Base-by-base conservation (phyloP, 2,888 invertebrate genomes). In the Mythimna albipuncta region DNA sequence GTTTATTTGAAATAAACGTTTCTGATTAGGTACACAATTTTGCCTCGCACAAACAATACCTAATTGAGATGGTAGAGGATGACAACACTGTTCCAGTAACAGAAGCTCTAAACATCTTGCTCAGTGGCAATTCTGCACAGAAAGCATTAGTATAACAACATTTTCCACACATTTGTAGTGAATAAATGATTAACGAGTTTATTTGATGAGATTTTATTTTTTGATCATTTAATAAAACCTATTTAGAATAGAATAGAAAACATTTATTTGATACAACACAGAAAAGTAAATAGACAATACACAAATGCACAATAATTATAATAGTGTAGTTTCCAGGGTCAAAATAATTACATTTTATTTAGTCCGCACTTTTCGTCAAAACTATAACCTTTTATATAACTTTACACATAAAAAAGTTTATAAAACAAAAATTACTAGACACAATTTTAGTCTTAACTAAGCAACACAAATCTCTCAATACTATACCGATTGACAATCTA, bases 131-230 rank as follows among this genome's bases (percentile, higher is more conserved):
- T 54, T 54, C 21, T 11, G 54, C 54, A 54, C 54, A 21, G 54
- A 21, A 21, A 11, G 54, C 54, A 54, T 54, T 21, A 21, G n/a
- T 52, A 41, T 7, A n/a, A 13, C 11, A 13, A 3, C 10, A 6
- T 50, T 50, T 50, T 26, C 26, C 26, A 16, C 16, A 50, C 50
- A 16, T 52, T 52, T 52, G 52, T n/a, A 52, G 52, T 52, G 52
- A 52, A 52, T 19, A 19, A 52, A 19, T n/a, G n/a, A 52, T 44
- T 44, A 13, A 44, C 13, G 2, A 52, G n/a, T 52, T n/a, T n/a
- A 52, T n/a, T 52, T 52, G 52, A n/a, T n/a, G n/a, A n/a, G n/a
- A 52, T 52, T 52, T 52, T 52, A 52, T n/a, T 52, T 52, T 52
- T 52, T 52, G 52, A 52, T 52, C n/a, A n/a, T 52, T 52, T n/a